Conservation (phyloP, 2,113 vertebrate species). For the Rutilus rutilus region DNA sequence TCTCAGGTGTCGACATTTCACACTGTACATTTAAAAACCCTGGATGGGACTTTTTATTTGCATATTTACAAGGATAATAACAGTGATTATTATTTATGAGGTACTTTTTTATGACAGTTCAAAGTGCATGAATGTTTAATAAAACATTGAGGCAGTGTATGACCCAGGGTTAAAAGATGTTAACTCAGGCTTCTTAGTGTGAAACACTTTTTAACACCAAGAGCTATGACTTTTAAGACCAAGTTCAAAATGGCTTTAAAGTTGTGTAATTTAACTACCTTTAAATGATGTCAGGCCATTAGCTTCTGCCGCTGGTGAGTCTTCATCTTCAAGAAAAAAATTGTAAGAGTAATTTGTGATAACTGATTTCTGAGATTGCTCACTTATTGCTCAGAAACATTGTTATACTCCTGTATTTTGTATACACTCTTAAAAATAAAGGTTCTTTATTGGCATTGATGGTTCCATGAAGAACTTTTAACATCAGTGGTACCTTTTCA, state of each 20-base stretch:
- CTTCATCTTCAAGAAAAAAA: background rate
- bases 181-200: background rate
- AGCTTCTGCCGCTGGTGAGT: background rate
- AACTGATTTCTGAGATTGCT: background rate
- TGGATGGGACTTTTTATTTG: background rate
- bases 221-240: background rate
- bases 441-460: no score
- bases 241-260: background rate
- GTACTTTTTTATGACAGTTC: background rate
- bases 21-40: background rate
- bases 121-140: background rate
- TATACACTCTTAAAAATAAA: background rate
- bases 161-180: background rate
- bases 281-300: constrained; percentile 25
- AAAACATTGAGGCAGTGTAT: background rate
- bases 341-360: background rate
- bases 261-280: background rate
- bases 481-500: no score
- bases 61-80: background rate
- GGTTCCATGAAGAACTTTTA: no score
- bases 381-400: background rate
- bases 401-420: background rate
- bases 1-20: background rate
- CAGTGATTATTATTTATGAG: background rate
- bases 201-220: background rate